Conservation (phyloP, 1,140 invertebrate species). For the Bombus confusus region DNA sequence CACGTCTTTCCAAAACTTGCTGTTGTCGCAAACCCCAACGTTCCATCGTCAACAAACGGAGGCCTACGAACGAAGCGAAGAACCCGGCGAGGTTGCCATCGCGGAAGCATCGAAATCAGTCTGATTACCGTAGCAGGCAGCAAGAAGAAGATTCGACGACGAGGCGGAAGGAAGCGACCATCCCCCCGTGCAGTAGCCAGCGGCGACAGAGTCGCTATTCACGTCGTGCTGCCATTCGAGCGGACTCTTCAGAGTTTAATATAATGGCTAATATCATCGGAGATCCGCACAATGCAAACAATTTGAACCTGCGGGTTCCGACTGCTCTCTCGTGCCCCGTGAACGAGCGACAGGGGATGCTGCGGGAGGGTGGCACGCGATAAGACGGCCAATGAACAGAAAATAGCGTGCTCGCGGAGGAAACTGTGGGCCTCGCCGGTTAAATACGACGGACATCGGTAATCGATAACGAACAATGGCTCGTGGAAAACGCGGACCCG, state of each 20-base stretch:
- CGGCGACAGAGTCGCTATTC: slow-evolving; percentile 46
- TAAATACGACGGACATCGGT: slow-evolving; percentile 71
- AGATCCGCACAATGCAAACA: slow-evolving; percentile 76
- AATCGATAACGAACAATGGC: slow-evolving; percentile 71
- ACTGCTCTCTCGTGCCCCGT: background rate
- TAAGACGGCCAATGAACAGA: slow-evolving; percentile 69
- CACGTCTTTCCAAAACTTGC: background rate
- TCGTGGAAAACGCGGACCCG: slow-evolving; percentile 52
- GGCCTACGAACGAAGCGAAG: no score
- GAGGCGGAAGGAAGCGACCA: slow-evolving; percentile 58
- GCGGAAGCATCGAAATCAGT: slow-evolving; percentile 31
- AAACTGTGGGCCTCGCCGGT: slow-evolving; percentile 60
- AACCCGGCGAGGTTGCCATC: background rate
- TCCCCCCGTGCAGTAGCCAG: slow-evolving; percentile 37
- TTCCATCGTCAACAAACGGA: background rate
- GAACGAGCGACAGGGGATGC: slow-evolving; percentile 3
- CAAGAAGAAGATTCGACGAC: slow-evolving; percentile 19
- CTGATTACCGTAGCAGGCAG: slow-evolving; percentile 17
- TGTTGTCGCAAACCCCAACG: background rate
- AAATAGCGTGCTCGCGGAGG: slow-evolving; percentile 62
- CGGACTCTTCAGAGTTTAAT: slow-evolving; percentile 73
- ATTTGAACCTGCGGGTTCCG: slow-evolving; percentile 65
- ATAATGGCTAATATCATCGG: slow-evolving; percentile 75
- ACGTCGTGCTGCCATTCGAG: slow-evolving; percentile 48
- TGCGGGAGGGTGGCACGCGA: slow-evolving; percentile 47